Evolutionary conservation across 2,797 vertebrate species (phyloP), one percentile per base, ranked within the genome.

Genomic region (Tachyglossus aculeatus): DNA sequence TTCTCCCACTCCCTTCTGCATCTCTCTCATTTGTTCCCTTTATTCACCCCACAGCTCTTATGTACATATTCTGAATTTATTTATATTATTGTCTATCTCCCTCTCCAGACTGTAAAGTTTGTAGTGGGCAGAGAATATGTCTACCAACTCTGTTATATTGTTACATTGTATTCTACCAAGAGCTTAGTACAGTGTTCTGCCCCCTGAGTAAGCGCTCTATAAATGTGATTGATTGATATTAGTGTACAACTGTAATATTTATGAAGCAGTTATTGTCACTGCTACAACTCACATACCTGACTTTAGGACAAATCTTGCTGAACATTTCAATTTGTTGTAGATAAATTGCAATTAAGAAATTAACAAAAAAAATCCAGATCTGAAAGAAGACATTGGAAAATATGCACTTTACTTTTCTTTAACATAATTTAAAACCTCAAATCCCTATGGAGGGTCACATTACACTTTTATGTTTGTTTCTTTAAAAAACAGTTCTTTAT

Each of bases 351-450:
- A 37, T 80, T 85, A 70, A 1, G 31, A 84, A 88, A 67, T 51
- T 48, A 48, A 47, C 66, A 65, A 40, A 10, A 21, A n/a, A 59
- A 34, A 55, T 41, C 44, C n/a, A 43, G 9, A 57, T 36, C n/a
- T 60, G 12, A 3, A 52, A 63, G 56, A n/a, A 16, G 41, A 80
- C 33, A 62, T 11, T 61, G 66, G 51, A 81, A 83, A 82, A 67
- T 14, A 39, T 0, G 0, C 13, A 5, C 3, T 54, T 57, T 32
- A 55, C 55, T 71, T 61, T 74, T 55, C 41, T 40, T 48, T 64
- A 59, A 69, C 76, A 76, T 71, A 54, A 63, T 58, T 71, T 68
- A 68, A 88, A 86, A 87, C 33, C 41, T 52, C 82, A 86, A 40
- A 16, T 52, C 73, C 53, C 72, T 19, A 31, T 39, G 60, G 82